Conservation (phyloP, 1,140 invertebrate species). For the Melanaphis sacchari region DNA sequence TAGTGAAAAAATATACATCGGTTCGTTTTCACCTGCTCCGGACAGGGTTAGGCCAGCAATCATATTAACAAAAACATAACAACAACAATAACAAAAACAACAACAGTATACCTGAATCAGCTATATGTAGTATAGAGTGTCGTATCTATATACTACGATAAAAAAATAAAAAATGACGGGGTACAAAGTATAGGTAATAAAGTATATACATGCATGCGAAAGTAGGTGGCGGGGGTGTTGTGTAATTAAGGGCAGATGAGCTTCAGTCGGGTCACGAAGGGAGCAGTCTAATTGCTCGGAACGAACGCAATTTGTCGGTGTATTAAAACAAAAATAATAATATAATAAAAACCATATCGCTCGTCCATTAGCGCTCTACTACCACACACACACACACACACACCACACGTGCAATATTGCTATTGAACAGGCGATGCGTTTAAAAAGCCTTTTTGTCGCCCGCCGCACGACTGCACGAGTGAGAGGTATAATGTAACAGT, state of each 20-base stretch:
- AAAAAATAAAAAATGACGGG: neutral
- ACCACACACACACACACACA: neutral
- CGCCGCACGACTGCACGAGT: neutral
- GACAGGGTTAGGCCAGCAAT: neutral
- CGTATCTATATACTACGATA: neutral
- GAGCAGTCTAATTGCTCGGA: constrained; percentile 57
- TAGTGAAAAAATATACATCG: neutral
- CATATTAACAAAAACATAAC: neutral
- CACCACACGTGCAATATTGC: neutral
- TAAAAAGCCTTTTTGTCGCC: neutral
- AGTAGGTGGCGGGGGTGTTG: neutral
- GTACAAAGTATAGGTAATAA: neutral
- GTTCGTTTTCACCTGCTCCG: constrained; percentile 11
- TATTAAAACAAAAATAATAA: constrained; percentile 51
- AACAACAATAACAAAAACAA: neutral
- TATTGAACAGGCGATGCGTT: neutral
- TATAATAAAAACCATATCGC: constrained; percentile 24
- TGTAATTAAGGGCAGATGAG: constrained; percentile 55
- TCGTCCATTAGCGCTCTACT: constrained; percentile 18
- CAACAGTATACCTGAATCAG: neutral
- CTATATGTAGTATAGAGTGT: neutral
- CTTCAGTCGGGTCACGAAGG: constrained; percentile 55
- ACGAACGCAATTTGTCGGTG: constrained; percentile 55
- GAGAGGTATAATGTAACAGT: neutral
- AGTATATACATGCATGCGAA: neutral